Base-by-base conservation (phyloP, 1,140 invertebrate species). In the Panagrolaimus sp. region DNA sequence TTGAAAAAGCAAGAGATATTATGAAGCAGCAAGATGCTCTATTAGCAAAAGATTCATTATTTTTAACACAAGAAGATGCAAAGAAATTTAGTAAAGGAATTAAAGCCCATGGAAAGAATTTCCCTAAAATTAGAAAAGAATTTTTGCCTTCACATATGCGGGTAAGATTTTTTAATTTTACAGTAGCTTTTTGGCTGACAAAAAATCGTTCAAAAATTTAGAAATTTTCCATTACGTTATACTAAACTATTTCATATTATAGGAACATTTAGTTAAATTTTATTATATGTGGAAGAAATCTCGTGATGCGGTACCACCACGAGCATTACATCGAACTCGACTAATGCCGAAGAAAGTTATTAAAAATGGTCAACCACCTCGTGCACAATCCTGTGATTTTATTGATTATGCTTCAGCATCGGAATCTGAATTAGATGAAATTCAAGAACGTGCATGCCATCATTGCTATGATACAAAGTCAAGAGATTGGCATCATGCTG, bases 241-340 rank as follows among this genome's bases (percentile, higher is more conserved):
- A 2, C 65, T 65, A 3, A 4, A 23, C 27, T 4, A 16, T 38
- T n/a, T 65, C 16, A 72, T 64, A 23, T 71, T 71, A 27, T 83
- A 91, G 90, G 89, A 92, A 48, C 93, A 98, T 82, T 86, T 98
- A 77, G 93, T 99, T 31, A 93, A 97, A 82, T 98, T 92, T 86
- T 99, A 98, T 85, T 99, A 99, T 86, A 88, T 97, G 82, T 99
- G 95, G 96, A 99, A 99, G 87, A 99, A 98, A 86, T 97, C 94
- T n/a, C 92, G 94, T n/a, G 91, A 91, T 77, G 94, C 94, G 91
- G 92, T 3, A 83, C 82, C n/a, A 78, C 80, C 51, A 2, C 51
- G 51, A 11, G 20, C 27, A 20, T 16, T 57, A 11, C 13, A 13
- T 11, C 51, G 51, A 57, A 25, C 51, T 11, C 51, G 51, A 4